Percentiles rank a stretch among this genome's conserved stretches.
phyloP scores from a whole-genome alignment of 2,797 vertebrate species.

The Poecilia gillii region DNA sequence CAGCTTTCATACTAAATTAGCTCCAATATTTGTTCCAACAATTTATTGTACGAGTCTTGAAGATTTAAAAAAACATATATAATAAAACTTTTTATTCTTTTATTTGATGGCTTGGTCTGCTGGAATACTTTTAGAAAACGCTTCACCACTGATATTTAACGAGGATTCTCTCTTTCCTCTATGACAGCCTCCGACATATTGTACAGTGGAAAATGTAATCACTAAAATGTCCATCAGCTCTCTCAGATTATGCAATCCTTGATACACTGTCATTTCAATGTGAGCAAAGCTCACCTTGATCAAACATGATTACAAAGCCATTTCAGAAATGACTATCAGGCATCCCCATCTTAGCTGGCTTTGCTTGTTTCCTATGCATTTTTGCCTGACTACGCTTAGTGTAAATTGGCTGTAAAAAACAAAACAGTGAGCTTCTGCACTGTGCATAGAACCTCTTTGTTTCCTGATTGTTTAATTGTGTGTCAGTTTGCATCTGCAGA shows the following conservation, averaged over 20 bases:
- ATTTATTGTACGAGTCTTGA: not conserved
- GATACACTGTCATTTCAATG: conserved; percentile 38
- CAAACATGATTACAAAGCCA: conserved; percentile 64
- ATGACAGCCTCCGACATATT: not conserved
- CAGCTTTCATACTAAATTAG: not conserved
- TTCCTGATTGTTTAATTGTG: not conserved
- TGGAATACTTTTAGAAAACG: not conserved
- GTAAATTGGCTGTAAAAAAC: conserved; percentile 7
- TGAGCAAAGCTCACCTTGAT: conserved; percentile 46
- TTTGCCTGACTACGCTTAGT: conserved; percentile 5
- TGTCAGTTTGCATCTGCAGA: conserved; percentile 51
- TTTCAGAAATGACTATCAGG: conserved; percentile 61
- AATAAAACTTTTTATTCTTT: not conserved
- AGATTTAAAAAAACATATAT: not conserved
- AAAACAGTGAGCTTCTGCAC: not conserved
- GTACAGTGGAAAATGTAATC: not conserved
- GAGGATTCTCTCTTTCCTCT: not conserved
- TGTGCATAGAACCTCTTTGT: conserved; percentile 1
- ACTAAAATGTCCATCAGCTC: conserved; percentile 11
- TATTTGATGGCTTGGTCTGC: not conserved
- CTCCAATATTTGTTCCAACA: not conserved
- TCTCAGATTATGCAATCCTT: conserved; percentile 34
- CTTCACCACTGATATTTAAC: not conserved
- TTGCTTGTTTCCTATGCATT: conserved; percentile 19
- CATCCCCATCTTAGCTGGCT: conserved; percentile 33